Conservation (phyloP, 2,113 vertebrate species). For the Chrysochloris asiatica region DNA sequence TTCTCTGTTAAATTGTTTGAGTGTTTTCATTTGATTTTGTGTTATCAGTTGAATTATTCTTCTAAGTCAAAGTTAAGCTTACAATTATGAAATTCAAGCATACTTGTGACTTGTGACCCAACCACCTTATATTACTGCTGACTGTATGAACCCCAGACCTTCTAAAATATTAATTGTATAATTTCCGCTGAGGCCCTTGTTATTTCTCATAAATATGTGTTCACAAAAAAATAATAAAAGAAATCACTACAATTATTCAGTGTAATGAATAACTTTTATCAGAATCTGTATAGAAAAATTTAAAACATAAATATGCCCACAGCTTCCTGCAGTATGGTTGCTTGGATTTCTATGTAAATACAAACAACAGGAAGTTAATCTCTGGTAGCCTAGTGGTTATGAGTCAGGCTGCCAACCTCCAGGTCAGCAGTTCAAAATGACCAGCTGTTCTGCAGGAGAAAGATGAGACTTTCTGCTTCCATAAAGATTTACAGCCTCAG, state of each 20-base stretch:
- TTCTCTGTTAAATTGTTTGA: slow-evolving; percentile 65
- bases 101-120: slow-evolving; percentile 64
- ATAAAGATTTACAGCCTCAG: too few species aligned
- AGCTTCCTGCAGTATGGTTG: background rate
- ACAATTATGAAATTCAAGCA: slow-evolving; percentile 69
- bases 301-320: slow-evolving; percentile 51
- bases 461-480: too few species aligned
- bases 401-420: too few species aligned
- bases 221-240: slow-evolving; percentile 43
- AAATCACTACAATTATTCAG: slow-evolving; percentile 54
- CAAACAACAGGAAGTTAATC: slow-evolving; percentile 55
- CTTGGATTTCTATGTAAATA: slow-evolving; percentile 43
- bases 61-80: slow-evolving; percentile 48
- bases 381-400: too few species aligned
- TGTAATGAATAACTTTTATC: slow-evolving; percentile 54
- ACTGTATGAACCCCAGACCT: slow-evolving; percentile 62
- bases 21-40: slow-evolving; percentile 64
- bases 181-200: slow-evolving; percentile 53
- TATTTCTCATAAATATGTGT: slow-evolving; percentile 72
- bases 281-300: too few species aligned
- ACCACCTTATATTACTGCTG: slow-evolving; percentile 57
- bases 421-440: too few species aligned
- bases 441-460: too few species aligned
- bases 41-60: slow-evolving; percentile 53
- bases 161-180: slow-evolving; percentile 75